phyloP scores from a whole-genome alignment of 2,888 invertebrate species.

The Nomada hirtipes region DNA sequence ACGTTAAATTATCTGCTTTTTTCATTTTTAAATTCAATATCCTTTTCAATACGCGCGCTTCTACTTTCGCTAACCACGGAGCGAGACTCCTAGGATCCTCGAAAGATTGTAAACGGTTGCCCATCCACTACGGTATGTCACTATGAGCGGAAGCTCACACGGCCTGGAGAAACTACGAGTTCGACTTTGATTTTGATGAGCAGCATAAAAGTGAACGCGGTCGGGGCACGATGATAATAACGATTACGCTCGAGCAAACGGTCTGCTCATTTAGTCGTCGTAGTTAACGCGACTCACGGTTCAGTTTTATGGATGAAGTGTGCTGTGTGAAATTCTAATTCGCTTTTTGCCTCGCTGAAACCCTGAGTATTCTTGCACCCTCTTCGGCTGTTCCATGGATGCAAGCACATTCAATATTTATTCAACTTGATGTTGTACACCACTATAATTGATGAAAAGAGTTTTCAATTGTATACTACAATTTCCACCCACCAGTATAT shows the following conservation, averaged over 20 bases:
- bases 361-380: slow-evolving; percentile 39
- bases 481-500: too few relatives aligned
- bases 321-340: slow-evolving; percentile 68
- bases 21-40: slow-evolving; percentile 48
- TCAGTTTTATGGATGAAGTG: slow-evolving; percentile 12
- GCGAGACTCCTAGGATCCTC: slow-evolving; percentile 51
- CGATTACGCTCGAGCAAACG: slow-evolving; percentile 41
- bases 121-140: slow-evolving; percentile 74
- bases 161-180: slow-evolving; percentile 15
- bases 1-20: slow-evolving; percentile 64
- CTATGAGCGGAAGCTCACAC: slow-evolving; percentile 64
- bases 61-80: slow-evolving; percentile 14
- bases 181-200: slow-evolving; percentile 63
- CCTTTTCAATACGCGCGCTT: neutral
- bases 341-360: slow-evolving; percentile 60
- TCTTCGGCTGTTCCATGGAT: slow-evolving; percentile 27
- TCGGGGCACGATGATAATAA: slow-evolving; percentile 51
- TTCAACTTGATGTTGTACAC: neutral
- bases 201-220: slow-evolving; percentile 58
- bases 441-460: too few relatives aligned
- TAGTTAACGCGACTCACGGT: slow-evolving; percentile 33
- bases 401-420: slow-evolving; percentile 32
- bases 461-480: too few relatives aligned
- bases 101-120: slow-evolving; percentile 70
- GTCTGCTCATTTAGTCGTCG: slow-evolving; percentile 53